Conservation (phyloP, 2,113 vertebrate genomes). For the Coptodon rendalli region DNA sequence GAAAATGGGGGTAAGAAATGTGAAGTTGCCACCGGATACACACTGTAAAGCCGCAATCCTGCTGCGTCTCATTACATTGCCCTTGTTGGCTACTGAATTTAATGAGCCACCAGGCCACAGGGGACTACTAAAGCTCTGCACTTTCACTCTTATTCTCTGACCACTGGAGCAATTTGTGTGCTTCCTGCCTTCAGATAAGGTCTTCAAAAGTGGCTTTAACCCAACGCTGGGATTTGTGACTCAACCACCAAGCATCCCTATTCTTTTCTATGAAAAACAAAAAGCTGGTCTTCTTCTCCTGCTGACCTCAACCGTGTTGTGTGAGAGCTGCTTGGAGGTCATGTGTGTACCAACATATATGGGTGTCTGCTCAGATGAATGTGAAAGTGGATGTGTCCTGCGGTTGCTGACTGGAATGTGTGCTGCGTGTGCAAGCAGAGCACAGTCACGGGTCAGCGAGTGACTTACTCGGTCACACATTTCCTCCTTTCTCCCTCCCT, state of each 20-base stretch:
- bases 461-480: not conserved
- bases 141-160: conserved; percentile 20
- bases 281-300: not conserved
- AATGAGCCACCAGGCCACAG: conserved; percentile 11
- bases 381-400: conserved; percentile 22
- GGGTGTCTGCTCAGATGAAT: not conserved
- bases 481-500: not conserved
- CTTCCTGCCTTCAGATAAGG: conserved; percentile 36
- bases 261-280: not conserved
- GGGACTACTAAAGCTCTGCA: conserved; percentile 14
- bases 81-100: not conserved
- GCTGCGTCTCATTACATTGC: not conserved
- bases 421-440: not conserved
- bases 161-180: not conserved
- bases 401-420: conserved; percentile 42
- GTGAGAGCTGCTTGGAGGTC: not conserved
- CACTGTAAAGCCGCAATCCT: not conserved
- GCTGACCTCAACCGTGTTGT: not conserved
- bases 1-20: not conserved
- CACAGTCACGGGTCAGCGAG: conserved; percentile 35
- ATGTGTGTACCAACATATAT: not conserved
- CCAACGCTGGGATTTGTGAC: not conserved
- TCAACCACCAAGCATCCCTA: conserved; percentile 1
- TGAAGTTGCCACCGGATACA: not conserved
- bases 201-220: conserved; percentile 22